phyloP scores from a whole-genome alignment of 1,140 invertebrate genomes.

The Drosophila paulistorum region DNA sequence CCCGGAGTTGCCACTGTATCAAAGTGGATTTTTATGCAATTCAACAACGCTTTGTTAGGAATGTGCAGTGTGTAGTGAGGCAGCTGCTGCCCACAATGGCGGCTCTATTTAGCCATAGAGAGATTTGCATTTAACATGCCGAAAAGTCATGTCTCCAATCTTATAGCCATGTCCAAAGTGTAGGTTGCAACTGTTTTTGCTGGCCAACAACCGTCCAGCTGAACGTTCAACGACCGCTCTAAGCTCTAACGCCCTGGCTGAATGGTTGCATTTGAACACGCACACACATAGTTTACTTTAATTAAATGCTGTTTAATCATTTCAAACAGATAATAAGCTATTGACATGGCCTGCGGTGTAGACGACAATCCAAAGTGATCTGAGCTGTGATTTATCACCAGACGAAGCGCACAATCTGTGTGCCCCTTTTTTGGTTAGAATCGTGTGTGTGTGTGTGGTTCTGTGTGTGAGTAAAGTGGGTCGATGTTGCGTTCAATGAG shows the following conservation, averaged over 20 bases:
- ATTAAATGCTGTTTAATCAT: constrained; percentile 80
- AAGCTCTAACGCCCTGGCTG: constrained; percentile 17
- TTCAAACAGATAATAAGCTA: constrained; percentile 70
- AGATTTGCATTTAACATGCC: constrained; percentile 68
- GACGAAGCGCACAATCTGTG: constrained; percentile 50
- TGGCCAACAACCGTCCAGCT: constrained; percentile 49
- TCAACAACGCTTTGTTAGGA: constrained; percentile 28
- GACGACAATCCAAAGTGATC: constrained; percentile 4
- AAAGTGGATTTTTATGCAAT: not conserved
- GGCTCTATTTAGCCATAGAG: constrained; percentile 23
- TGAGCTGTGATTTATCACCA: constrained; percentile 62
- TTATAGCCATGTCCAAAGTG: constrained; percentile 34
- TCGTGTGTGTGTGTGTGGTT: constrained; percentile 31
- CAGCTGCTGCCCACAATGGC: constrained; percentile 15
- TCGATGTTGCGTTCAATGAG: constrained; percentile 43
- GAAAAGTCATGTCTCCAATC: constrained; percentile 65
- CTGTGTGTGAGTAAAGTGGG: constrained; percentile 66
- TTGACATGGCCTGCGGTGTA: constrained; percentile 56
- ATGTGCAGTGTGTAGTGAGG: constrained; percentile 9
- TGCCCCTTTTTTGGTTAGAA: constrained; percentile 62
- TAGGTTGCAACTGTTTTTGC: constrained; percentile 31
- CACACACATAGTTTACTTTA: constrained; percentile 65
- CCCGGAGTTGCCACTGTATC: constrained; percentile 44
- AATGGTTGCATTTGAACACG: not conserved
- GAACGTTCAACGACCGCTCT: constrained; percentile 34